Evolutionary conservation across 2,113 vertebrate species (phyloP).

Genomic region (Gallinago jamesoni): DNA sequence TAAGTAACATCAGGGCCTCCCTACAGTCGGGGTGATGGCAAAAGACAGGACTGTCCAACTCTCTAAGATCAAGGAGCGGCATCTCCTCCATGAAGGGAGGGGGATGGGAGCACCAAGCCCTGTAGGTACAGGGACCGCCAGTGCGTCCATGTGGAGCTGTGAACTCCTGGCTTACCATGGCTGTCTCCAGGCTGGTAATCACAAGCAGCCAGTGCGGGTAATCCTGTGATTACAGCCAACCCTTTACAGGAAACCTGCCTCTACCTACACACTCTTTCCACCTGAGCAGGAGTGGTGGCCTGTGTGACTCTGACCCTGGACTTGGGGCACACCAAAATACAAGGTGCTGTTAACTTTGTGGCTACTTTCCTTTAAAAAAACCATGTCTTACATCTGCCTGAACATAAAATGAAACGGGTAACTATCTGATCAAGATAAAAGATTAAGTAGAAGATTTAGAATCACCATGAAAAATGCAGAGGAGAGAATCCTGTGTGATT

Average conservation of each 20-base stretch:
- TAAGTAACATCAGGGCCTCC: neutral
- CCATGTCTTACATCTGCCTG: neutral
- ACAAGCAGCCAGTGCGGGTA: neutral
- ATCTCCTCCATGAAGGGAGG: neutral
- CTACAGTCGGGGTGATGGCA: neutral
- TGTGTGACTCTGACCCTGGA: neutral
- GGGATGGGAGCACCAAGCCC: neutral
- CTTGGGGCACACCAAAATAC: neutral
- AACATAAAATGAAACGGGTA: neutral
- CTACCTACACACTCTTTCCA: neutral
- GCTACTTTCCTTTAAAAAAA: neutral
- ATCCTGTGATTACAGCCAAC: neutral
- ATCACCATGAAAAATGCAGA: neutral
- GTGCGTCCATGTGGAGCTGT: neutral
- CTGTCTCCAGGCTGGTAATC: neutral
- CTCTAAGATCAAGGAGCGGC: neutral
- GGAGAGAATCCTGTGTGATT: neutral
- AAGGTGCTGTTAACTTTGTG: neutral
- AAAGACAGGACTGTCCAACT: fast-evolving
- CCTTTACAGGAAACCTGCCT: neutral
- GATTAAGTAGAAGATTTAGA: neutral
- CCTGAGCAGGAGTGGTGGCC: neutral
- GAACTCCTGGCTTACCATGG: fast-evolving
- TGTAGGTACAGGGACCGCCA: fast-evolving
- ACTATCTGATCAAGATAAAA: neutral